Base-by-base conservation (phyloP, 2,888 invertebrate species). In the Plagiodera versicolora region DNA sequence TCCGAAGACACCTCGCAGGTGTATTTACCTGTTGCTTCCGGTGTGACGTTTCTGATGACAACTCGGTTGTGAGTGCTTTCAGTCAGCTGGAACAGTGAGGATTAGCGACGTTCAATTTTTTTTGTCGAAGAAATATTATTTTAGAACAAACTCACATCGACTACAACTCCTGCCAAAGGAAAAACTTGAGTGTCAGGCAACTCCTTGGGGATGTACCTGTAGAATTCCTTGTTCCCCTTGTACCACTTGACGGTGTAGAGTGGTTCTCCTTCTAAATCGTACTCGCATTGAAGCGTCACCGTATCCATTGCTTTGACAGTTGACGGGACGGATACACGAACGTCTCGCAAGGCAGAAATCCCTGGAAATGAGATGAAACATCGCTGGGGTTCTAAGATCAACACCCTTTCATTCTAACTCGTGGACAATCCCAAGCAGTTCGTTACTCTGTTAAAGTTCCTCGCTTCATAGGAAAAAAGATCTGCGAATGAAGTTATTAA, bases 171-270 rank as follows among this genome's bases (percentile, higher is more conserved):
- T 9, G 87, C 86, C 53, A 88, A 80, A 0, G 88, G 87, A 74
- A 91, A 91, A 17, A 89, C 87, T 68, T 86, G 84, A 24, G 88
- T 89, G 69, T 88, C 87, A 2, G 90, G 91, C 67, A 88, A 79
- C 77, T 91, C 91, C 75, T 91, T 91, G 1, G 91, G 91, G 67
- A 91, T 86, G 76, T 86, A 91, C 76, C 91, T 84, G 82, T 88
- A 92, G 83, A 92, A 91, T 78, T 92, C 91, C 65, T 87, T 84
- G 16, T 83, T 77, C 6, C 90, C 89, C 69, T 89, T 86, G 82
- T 91, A 92, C 91, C 91, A 92, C 80, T 91, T 91, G 67, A 92
- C 89, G 60, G 90, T 88, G 81, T 91, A 92, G 10, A 92, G 80
- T 1, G 86, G 85, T 70, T 90, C 89, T 51, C 86, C 86, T 77